phyloP scores from a whole-genome alignment of 2,113 vertebrate species.

The Sigmodon hispidus region DNA sequence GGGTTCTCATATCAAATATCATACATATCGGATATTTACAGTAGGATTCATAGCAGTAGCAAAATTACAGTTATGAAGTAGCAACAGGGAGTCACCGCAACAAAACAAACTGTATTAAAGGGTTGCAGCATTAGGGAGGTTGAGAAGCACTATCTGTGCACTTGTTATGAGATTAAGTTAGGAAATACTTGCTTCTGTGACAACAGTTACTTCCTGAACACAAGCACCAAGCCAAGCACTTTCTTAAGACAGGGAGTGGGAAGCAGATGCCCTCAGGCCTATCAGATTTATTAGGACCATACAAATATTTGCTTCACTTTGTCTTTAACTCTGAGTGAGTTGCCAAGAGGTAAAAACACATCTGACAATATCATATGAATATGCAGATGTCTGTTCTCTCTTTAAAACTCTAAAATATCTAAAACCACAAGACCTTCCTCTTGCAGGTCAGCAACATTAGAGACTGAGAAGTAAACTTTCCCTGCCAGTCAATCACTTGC shows the following conservation, averaged over 20 bases:
- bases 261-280: not conserved
- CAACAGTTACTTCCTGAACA: not conserved
- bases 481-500: not conserved
- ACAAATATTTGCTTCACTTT: not conserved
- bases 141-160: not conserved
- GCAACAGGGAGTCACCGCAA: not conserved
- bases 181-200: not conserved
- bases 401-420: not conserved
- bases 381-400: not conserved
- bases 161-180: not conserved
- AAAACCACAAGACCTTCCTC: too few relatives aligned
- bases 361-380: not conserved
- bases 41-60: not conserved
- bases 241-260: too few relatives aligned
- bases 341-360: not conserved
- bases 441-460: not conserved
- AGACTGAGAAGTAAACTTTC: not conserved
- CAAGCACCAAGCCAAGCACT: not conserved
- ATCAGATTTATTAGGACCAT: not conserved
- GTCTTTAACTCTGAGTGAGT: slow-evolving; percentile 8
- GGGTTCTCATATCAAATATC: not conserved
- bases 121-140: not conserved
- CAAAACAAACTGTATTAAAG: not conserved
- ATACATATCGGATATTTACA: not conserved
- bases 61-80: not conserved